These are phyloP conservation scores for Melanerpes aurifrons DNA, from an alignment of 2,113 vertebrate species.

Conservation along the genomic window DNA sequence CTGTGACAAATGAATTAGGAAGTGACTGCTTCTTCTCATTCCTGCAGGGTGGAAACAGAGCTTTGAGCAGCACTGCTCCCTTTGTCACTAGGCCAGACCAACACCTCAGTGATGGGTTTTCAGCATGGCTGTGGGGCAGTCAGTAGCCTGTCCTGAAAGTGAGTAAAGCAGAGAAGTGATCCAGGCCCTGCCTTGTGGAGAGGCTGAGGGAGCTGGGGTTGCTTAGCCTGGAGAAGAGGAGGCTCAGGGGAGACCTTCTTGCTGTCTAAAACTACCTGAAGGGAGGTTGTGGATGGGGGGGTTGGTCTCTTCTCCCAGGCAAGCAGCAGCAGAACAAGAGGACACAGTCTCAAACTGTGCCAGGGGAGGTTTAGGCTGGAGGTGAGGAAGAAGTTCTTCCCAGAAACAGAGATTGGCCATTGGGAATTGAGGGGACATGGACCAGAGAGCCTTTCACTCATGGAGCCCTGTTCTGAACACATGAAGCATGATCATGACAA, in stretches of 20 bases:
- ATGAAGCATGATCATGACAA: not conserved
- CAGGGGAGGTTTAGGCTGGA: too few relatives aligned
- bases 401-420: too few relatives aligned
- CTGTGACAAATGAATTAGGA: not conserved
- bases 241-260: too few relatives aligned
- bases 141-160: rapidly evolving
- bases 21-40: not conserved
- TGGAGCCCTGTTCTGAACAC: not conserved
- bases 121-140: rapidly evolving
- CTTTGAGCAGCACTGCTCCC: not conserved
- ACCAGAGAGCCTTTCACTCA: not conserved
- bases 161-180: rapidly evolving
- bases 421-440: not conserved
- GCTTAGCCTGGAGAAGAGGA: too few relatives aligned
- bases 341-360: too few relatives aligned
- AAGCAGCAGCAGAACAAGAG: too few relatives aligned
- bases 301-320: too few relatives aligned
- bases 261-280: too few relatives aligned
- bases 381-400: too few relatives aligned
- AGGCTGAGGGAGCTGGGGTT: too few relatives aligned
- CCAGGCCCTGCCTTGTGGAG: too few relatives aligned
- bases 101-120: rapidly evolving
- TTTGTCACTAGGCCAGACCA: not conserved
- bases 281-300: too few relatives aligned
- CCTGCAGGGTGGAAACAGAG: not conserved